These are phyloP conservation scores for Ochropleura leucogaster DNA, from an alignment of 2,888 invertebrate species.

Conservation along the genomic window DNA sequence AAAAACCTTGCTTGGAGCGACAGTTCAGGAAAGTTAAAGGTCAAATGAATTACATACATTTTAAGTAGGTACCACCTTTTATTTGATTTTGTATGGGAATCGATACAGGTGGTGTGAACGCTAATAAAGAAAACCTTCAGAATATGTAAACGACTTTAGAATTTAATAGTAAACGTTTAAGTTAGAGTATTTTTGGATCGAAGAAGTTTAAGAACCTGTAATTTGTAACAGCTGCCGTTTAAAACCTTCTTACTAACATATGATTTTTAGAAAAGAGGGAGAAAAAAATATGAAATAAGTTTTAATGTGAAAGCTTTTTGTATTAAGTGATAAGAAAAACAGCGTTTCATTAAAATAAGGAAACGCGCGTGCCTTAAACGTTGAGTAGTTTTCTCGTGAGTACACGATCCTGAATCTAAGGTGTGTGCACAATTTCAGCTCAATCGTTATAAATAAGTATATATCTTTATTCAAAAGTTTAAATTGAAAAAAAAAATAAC, in stretches of 20 bases:
- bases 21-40: constrained; percentile 46
- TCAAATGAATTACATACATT: constrained; percentile 18
- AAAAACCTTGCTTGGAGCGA: constrained; percentile 12
- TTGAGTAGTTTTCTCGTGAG: no score
- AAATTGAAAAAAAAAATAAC: no score
- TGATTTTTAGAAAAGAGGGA: neutral
- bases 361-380: no score
- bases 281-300: neutral
- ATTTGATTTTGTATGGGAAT: constrained; percentile 42
- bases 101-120: constrained; percentile 36
- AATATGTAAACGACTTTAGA: constrained; percentile 42
- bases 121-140: constrained; percentile 38
- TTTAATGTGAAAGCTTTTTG: neutral
- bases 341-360: no score
- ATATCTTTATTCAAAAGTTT: no score
- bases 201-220: constrained; percentile 5
- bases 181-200: constrained; percentile 9
- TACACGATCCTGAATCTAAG: no score
- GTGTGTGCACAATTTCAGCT: no score
- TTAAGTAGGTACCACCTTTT: constrained; percentile 6
- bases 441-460: no score
- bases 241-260: neutral
- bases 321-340: neutral
- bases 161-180: constrained; percentile 18
- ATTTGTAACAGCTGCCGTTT: constrained; percentile 8